Evolutionary conservation across 1,140 invertebrate genomes (phyloP).

Genomic region (Aphelinus certus): DNA sequence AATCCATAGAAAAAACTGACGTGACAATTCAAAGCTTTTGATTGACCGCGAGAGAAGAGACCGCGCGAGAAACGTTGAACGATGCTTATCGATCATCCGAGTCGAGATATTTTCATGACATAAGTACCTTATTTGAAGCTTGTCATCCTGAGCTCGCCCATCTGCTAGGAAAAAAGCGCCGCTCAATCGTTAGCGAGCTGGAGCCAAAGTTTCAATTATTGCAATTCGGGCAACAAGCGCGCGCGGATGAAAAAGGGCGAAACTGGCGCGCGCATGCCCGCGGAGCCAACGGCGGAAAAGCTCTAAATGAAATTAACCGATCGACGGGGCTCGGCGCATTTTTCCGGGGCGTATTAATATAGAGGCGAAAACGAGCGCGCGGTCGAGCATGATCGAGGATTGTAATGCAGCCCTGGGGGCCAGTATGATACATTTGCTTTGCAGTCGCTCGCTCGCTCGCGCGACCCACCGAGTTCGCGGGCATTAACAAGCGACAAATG

Average conservation of each 20-base stretch:
- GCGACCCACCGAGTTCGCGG: neutral
- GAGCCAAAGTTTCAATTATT: constrained; percentile 24
- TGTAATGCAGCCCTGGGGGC: constrained; percentile 61
- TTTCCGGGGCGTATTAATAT: constrained; percentile 57
- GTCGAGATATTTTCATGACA: too few species aligned
- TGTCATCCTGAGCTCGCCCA: too few species aligned
- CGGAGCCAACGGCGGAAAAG: neutral
- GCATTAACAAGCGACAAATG: constrained; percentile 22
- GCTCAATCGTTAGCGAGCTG: too few species aligned
- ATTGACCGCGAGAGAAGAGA: too few species aligned
- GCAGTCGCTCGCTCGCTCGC: too few species aligned
- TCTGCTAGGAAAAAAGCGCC: too few species aligned
- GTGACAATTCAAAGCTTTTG: too few species aligned
- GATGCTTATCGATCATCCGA: too few species aligned
- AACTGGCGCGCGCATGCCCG: constrained; percentile 6
- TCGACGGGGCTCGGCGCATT: constrained; percentile 49
- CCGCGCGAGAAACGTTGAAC: too few species aligned
- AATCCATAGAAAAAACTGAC: too few species aligned
- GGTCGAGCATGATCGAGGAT: constrained; percentile 50
- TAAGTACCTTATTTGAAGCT: too few species aligned
- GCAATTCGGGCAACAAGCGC: neutral
- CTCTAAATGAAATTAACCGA: constrained; percentile 56
- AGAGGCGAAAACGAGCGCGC: constrained; percentile 49
- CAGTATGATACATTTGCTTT: constrained; percentile 60
- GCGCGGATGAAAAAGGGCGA: neutral